Conservation (phyloP, 2,113 vertebrate genomes). For the Corythornis madagascariensis region DNA sequence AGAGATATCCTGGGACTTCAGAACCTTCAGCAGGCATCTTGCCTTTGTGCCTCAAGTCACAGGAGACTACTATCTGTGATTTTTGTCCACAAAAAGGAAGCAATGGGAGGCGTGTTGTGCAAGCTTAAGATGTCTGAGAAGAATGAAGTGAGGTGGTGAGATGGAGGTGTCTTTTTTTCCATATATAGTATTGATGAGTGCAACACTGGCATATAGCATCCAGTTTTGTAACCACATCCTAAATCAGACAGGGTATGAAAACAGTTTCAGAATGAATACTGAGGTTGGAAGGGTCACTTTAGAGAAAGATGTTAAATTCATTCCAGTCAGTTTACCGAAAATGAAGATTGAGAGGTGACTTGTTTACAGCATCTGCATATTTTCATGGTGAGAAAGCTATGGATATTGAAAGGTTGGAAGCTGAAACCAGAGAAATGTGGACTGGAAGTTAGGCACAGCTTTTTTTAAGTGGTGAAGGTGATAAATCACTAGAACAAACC, state of each 20-base stretch:
- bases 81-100: slow-evolving; percentile 22
- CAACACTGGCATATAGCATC: neutral
- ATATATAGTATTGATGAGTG: slow-evolving; percentile 22
- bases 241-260: slow-evolving; percentile 26
- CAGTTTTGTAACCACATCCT: slow-evolving; percentile 42
- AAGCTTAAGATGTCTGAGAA: neutral
- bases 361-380: slow-evolving; percentile 25
- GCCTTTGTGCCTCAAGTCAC: neutral
- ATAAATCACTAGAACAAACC: neutral
- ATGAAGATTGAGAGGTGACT: slow-evolving; percentile 32
- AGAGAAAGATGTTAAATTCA: neutral
- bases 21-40: neutral
- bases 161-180: slow-evolving; percentile 38
- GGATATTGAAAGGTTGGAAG: neutral
- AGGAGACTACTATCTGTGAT: neutral
- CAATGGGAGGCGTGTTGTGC: neutral
- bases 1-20: neutral
- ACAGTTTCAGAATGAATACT: slow-evolving; percentile 39
- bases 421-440: neutral
- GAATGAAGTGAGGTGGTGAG: neutral
- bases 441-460: neutral
- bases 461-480: neutral
- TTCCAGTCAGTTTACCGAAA: slow-evolving; percentile 34
- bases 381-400: slow-evolving; percentile 16
- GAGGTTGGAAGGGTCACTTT: neutral